Conservation (phyloP, 2,113 vertebrate species). For the Baryphthengus martii region DNA sequence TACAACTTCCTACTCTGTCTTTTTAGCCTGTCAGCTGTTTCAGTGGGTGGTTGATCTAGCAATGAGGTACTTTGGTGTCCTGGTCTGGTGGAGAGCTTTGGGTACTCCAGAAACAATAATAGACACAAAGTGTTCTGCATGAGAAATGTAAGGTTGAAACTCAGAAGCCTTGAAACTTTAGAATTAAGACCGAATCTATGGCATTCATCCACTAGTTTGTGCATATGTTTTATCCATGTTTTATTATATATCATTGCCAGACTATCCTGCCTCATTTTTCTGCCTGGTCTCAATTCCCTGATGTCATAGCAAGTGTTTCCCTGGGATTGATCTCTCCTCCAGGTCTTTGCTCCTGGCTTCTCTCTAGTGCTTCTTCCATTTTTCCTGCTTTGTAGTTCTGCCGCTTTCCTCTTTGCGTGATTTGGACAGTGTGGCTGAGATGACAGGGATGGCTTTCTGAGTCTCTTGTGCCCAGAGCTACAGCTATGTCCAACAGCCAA, state of each 20-base stretch:
- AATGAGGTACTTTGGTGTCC: not conserved
- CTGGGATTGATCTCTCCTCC: rapidly evolving
- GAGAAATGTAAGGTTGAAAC: not conserved
- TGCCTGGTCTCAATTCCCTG: not conserved
- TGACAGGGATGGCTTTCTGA: not conserved
- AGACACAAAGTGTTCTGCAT: not conserved
- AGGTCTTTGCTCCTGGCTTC: not conserved
- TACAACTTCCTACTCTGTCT: not conserved
- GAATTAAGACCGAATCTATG: not conserved
- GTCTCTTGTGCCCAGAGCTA: not conserved
- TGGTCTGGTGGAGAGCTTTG: not conserved
- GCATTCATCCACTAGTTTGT: not conserved
- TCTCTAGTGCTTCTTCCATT: not conserved
- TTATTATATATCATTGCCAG: not conserved
- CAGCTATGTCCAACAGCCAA: not conserved
- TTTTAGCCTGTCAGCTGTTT: not conserved
- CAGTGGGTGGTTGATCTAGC: not conserved
- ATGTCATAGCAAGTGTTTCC: not conserved
- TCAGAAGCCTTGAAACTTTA: not conserved
- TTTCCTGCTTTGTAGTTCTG: not conserved
- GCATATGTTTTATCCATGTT: not conserved
- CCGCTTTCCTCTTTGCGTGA: not conserved
- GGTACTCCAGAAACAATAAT: not conserved
- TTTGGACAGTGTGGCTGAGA: not conserved
- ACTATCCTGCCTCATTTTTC: not conserved